phyloP scores from a whole-genome alignment of 2,888 invertebrate species.

The Caenorhabditis sinica region DNA sequence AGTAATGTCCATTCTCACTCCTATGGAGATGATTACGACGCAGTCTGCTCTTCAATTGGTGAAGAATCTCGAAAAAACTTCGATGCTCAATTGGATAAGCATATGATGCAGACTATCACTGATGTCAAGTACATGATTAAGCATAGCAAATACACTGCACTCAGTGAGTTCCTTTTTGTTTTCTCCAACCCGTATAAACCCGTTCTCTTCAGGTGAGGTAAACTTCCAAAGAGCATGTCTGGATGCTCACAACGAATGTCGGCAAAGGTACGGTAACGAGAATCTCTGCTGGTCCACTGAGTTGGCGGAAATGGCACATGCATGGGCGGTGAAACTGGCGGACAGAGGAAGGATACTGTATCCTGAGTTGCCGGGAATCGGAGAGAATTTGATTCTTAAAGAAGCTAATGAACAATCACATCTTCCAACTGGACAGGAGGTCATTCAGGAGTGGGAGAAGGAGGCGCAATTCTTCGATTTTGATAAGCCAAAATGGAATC shows the following conservation, averaged over 20 bases:
- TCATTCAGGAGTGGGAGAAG: slow-evolving; percentile 80
- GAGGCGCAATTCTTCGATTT: slow-evolving; percentile 82
- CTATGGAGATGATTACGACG: slow-evolving; percentile 75
- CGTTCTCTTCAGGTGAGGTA: slow-evolving; percentile 77
- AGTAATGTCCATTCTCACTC: slow-evolving; percentile 70
- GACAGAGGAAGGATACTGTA: slow-evolving; percentile 82
- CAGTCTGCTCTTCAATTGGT: slow-evolving; percentile 75
- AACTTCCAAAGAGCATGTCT: slow-evolving; percentile 83
- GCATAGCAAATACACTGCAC: slow-evolving; percentile 81
- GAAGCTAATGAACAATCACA: slow-evolving; percentile 77
- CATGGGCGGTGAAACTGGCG: slow-evolving; percentile 82
- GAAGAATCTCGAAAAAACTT: slow-evolving; percentile 75
- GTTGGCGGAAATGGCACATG: slow-evolving; percentile 82
- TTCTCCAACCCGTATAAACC: background rate
- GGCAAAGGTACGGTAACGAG: slow-evolving; percentile 77
- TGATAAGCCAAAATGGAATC: slow-evolving; percentile 80
- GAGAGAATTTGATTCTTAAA: slow-evolving; percentile 81
- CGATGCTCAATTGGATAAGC: slow-evolving; percentile 81
- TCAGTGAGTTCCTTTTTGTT: slow-evolving; percentile 73
- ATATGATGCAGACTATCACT: slow-evolving; percentile 83
- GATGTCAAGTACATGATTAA: slow-evolving; percentile 83
- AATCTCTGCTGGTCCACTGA: slow-evolving; percentile 81
- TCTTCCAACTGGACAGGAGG: slow-evolving; percentile 82
- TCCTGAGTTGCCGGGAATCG: slow-evolving; percentile 83
- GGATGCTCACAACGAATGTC: slow-evolving; percentile 81